Percentiles rank a stretch among this genome's conserved stretches.
These are phyloP conservation scores for Oceanodroma leucorhoa DNA, from an alignment of 2,797 vertebrate species.

Conservation along the genomic window DNA sequence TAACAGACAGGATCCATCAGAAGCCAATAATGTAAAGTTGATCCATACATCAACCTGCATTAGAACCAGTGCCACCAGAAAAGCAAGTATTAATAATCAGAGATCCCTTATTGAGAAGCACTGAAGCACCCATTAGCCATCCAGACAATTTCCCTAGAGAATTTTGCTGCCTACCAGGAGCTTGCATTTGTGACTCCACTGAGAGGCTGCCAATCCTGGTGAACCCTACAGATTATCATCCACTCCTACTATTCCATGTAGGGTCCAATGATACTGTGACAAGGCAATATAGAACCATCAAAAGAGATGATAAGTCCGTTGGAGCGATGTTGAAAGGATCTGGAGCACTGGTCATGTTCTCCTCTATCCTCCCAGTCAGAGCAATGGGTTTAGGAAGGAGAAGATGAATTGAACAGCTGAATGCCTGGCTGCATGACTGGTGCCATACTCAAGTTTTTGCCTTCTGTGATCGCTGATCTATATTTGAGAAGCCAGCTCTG, in stretches of 20 bases:
- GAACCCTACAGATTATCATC: background rate
- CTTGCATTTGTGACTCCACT: fast-evolving
- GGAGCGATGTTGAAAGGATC: background rate
- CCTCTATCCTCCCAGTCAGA: background rate
- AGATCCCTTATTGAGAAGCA: background rate
- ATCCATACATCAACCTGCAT: background rate
- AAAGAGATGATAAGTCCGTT: background rate
- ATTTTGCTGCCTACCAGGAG: background rate
- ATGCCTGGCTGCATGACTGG: background rate
- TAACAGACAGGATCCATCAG: background rate
- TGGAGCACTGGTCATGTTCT: background rate
- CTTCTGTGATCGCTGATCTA: fast-evolving
- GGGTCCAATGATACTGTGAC: background rate
- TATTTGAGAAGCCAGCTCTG: background rate
- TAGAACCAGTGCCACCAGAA: background rate
- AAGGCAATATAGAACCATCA: background rate
- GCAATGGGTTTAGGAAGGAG: background rate
- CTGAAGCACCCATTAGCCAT: background rate
- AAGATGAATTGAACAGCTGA: background rate
- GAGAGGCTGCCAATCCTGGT: background rate
- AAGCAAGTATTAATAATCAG: background rate
- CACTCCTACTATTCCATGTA: background rate
- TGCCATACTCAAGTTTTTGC: background rate
- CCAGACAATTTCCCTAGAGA: background rate
- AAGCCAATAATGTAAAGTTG: background rate